Conservation (phyloP, 2,113 vertebrate species). For the Ammodytes marinus region DNA sequence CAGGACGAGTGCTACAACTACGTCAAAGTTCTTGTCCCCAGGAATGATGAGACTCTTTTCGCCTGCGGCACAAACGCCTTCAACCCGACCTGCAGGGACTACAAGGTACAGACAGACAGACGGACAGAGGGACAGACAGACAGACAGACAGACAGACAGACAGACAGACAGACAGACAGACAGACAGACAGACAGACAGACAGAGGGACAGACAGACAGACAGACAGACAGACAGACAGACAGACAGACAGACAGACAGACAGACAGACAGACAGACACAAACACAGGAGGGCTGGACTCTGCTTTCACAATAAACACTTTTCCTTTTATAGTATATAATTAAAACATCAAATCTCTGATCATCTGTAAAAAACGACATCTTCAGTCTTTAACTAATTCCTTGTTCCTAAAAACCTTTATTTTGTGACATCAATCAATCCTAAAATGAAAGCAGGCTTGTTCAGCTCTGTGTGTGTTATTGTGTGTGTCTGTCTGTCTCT, state of each 20-base stretch:
- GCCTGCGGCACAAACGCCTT: slow-evolving; percentile 93
- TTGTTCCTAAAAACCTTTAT: no score
- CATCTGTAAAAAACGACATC: no score
- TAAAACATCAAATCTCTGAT: no score
- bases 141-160: background rate
- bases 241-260: background rate
- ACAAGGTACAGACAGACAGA: slow-evolving; percentile 82
- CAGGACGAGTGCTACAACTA: slow-evolving; percentile 95
- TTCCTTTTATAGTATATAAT: no score
- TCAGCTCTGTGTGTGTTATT: no score
- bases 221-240: background rate
- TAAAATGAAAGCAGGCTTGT: no score
- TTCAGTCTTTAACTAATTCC: no score
- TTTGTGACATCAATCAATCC: no score
- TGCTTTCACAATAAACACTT: no score
- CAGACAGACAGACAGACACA: background rate
- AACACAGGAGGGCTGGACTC: no score
- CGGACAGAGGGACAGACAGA: background rate
- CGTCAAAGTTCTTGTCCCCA: slow-evolving; percentile 90
- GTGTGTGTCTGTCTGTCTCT: no score
- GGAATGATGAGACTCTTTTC: slow-evolving; percentile 88
- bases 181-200: background rate
- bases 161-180: background rate
- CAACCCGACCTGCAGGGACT: slow-evolving; percentile 91
- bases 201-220: background rate